Conservation (phyloP, 2,888 invertebrate species). For the Crocallis elinguaria region DNA sequence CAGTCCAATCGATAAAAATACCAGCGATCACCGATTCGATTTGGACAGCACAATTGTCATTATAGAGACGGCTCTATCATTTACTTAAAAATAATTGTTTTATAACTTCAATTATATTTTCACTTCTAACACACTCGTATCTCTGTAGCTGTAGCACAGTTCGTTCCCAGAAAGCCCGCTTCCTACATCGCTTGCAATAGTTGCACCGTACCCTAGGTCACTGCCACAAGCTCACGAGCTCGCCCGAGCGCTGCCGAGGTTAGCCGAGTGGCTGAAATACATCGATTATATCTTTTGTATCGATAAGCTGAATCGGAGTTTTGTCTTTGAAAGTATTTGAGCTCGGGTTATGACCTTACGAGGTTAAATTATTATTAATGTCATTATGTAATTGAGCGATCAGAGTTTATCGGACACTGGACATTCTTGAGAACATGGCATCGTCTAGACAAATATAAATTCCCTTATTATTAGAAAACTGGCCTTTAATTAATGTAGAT, state of each 20-base stretch:
- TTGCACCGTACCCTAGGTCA: slow-evolving; percentile 64
- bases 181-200: slow-evolving; percentile 22
- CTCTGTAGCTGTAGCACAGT: slow-evolving; percentile 7
- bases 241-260: slow-evolving; percentile 52
- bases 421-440: too few species aligned
- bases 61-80: too few species aligned
- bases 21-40: too few species aligned
- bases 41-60: too few species aligned
- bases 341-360: not conserved
- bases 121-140: slow-evolving; percentile 20
- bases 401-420: not conserved
- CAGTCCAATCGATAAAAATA: too few species aligned
- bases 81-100: too few species aligned
- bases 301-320: slow-evolving; percentile 24
- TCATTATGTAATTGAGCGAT: not conserved
- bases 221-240: slow-evolving; percentile 55
- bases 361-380: not conserved
- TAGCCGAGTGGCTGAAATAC: slow-evolving; percentile 45
- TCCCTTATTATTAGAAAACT: too few species aligned
- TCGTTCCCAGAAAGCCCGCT: slow-evolving; percentile 11
- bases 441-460: too few species aligned
- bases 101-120: too few species aligned
- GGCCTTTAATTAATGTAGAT: too few species aligned
- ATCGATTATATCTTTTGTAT: slow-evolving; percentile 6
- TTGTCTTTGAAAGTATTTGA: not conserved